Evolutionary conservation across 2,797 vertebrate species (phyloP).

Genomic region (Thaleichthys pacificus): DNA sequence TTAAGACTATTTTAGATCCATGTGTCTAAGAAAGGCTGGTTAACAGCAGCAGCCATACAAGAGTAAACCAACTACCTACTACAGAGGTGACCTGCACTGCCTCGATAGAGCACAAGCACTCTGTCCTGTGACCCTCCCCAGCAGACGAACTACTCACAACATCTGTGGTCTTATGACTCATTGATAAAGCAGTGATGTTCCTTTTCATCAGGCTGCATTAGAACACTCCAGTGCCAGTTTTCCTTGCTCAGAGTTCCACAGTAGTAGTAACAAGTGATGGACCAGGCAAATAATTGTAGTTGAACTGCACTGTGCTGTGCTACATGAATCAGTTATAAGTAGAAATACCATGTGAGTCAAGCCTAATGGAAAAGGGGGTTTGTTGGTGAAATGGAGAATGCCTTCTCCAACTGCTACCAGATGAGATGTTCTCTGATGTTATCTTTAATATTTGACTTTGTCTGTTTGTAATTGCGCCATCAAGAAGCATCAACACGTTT

Average conservation of each 20-base stretch:
- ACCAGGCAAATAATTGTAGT: constrained; percentile 8
- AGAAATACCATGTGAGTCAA: constrained; percentile 71
- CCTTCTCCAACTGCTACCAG: constrained; percentile 59
- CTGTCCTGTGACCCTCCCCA: not conserved
- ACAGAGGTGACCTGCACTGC: no score
- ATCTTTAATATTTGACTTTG: constrained; percentile 68
- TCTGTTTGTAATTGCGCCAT: constrained; percentile 68
- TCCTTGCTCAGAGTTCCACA: not conserved
- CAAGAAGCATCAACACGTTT: constrained; percentile 65
- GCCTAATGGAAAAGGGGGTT: constrained; percentile 65
- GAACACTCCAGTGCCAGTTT: not conserved
- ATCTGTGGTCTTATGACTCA: not conserved
- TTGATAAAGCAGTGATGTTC: constrained; percentile 33
- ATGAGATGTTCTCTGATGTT: constrained; percentile 53
- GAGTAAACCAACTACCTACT: no score
- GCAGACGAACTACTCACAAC: not conserved
- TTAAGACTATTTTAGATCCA: no score
- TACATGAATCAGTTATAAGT: constrained; percentile 64
- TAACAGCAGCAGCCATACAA: no score
- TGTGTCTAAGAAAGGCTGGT: no score
- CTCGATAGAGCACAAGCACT: no score
- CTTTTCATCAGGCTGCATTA: constrained; percentile 11
- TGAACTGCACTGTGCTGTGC: constrained; percentile 56
- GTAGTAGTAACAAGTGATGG: not conserved
- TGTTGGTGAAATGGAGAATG: constrained; percentile 58